Evolutionary conservation across 2,888 invertebrate genomes (phyloP).

Genomic region (Noctua comes): DNA sequence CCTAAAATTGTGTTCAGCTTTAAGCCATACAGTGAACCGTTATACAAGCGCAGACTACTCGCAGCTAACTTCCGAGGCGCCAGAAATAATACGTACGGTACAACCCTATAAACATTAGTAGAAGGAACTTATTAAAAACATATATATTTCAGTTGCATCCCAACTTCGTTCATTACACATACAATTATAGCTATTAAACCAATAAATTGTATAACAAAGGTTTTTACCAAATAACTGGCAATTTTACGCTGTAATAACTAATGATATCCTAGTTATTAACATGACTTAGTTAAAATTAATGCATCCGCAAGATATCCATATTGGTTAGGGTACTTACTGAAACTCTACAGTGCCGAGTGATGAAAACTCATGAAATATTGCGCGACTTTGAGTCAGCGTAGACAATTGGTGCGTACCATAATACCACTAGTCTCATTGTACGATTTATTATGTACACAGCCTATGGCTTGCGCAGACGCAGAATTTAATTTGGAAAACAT

Average conservation of each 20-base stretch:
- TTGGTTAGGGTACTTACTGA: neutral
- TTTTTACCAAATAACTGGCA: neutral
- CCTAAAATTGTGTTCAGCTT: too few relatives aligned
- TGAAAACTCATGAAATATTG: slow-evolving; percentile 20
- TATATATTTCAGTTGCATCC: slow-evolving; percentile 26
- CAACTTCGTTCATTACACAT: slow-evolving; percentile 29
- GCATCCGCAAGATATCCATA: slow-evolving; percentile 30
- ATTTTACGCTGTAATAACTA: slow-evolving; percentile 15
- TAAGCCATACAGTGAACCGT: too few relatives aligned
- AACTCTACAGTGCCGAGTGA: neutral
- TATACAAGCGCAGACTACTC: too few relatives aligned
- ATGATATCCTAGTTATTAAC: slow-evolving; percentile 39
- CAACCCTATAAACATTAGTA: neutral
- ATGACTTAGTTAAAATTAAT: slow-evolving; percentile 16
- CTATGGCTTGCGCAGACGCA: neutral
- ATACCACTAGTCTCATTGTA: neutral
- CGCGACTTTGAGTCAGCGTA: slow-evolving; percentile 1
- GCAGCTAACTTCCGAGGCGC: too few relatives aligned
- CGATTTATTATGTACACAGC: neutral
- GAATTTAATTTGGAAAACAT: too few relatives aligned
- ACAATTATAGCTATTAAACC: slow-evolving; percentile 15
- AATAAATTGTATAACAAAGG: slow-evolving; percentile 7
- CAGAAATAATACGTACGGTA: neutral
- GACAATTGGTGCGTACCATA: neutral
- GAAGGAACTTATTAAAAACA: slow-evolving; percentile 24